Percentiles rank a stretch among this genome's conserved stretches.
Conservation (phyloP, 2,113 vertebrate species). For the Suncus etruscus region DNA sequence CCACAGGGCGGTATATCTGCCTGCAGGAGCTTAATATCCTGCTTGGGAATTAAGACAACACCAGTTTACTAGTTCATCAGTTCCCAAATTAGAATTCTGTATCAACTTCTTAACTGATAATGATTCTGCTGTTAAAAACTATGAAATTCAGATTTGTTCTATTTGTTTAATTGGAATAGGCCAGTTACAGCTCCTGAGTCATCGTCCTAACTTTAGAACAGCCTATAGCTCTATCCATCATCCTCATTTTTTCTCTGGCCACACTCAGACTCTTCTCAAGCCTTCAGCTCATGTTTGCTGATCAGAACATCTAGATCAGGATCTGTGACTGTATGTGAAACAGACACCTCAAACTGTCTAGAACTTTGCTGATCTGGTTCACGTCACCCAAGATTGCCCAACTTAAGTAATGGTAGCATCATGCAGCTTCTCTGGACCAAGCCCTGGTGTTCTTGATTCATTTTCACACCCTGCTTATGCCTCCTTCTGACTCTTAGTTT, state of each 20-base stretch:
- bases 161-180: constrained; percentile 23
- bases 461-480: background rate
- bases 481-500: background rate
- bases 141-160: background rate
- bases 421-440: background rate
- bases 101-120: constrained; percentile 15
- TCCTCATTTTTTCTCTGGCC: background rate
- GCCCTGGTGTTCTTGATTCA: background rate
- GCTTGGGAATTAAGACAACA: constrained; percentile 9
- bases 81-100: background rate
- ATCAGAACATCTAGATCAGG: background rate
- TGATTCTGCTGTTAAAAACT: constrained; percentile 12
- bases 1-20: background rate
- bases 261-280: background rate
- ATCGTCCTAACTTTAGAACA: background rate
- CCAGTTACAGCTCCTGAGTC: background rate
- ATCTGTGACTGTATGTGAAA: background rate
- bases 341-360: background rate
- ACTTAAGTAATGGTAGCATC: background rate
- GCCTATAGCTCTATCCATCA: background rate
- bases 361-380: background rate
- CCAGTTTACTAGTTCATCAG: background rate
- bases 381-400: background rate
- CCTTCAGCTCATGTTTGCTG: background rate
- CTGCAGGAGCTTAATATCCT: background rate